These are phyloP conservation scores for Theonella swinhoei DNA, from an alignment of 37 sponge, comb jelly and placozoan species.

Conservation along the genomic window DNA sequence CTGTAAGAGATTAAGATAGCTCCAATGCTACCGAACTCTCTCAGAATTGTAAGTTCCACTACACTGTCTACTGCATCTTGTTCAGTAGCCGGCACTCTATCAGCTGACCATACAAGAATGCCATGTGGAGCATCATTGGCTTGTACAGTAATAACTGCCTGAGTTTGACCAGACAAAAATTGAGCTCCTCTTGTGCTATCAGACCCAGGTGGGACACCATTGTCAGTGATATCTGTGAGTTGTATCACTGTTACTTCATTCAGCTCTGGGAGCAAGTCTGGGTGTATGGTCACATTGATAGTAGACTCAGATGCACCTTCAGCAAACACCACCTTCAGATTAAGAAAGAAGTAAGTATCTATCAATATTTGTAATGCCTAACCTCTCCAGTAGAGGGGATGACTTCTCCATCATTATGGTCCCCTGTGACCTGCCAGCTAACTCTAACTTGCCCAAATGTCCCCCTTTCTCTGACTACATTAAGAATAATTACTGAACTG, in stretches of 20 bases:
- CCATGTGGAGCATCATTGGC: slow-evolving; percentile 92
- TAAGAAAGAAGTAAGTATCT: background rate
- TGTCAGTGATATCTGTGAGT: slow-evolving; percentile 51
- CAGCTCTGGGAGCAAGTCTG: slow-evolving; percentile 78
- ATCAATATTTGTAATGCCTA: background rate
- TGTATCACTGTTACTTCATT: slow-evolving; percentile 63
- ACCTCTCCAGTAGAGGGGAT: slow-evolving; percentile 66
- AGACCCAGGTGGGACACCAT: slow-evolving; percentile 62
- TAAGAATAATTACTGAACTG: slow-evolving; percentile 38
- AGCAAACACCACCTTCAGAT: slow-evolving; percentile 48
- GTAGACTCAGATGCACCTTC: slow-evolving; percentile 40
- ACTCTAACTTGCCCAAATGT: slow-evolving; percentile 71
- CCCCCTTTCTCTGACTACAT: slow-evolving; percentile 60
- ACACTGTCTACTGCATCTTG: slow-evolving; percentile 38
- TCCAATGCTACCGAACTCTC: slow-evolving; percentile 83
- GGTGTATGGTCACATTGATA: slow-evolving; percentile 45
- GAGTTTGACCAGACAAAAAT: slow-evolving; percentile 25
- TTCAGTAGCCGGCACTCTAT: slow-evolving; percentile 32
- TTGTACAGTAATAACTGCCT: slow-evolving; percentile 71
- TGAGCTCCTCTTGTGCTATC: slow-evolving; percentile 65
- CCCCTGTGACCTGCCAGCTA: slow-evolving; percentile 57
- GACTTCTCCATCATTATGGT: slow-evolving; percentile 55
- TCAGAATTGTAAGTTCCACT: slow-evolving; percentile 60
- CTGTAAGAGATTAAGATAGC: slow-evolving; percentile 54
- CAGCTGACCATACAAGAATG: slow-evolving; percentile 54